Percentiles rank a stretch among this genome's conserved stretches.
phyloP scores from a whole-genome alignment of 23 tunicate species.

The Oikopleura dioica region DNA sequence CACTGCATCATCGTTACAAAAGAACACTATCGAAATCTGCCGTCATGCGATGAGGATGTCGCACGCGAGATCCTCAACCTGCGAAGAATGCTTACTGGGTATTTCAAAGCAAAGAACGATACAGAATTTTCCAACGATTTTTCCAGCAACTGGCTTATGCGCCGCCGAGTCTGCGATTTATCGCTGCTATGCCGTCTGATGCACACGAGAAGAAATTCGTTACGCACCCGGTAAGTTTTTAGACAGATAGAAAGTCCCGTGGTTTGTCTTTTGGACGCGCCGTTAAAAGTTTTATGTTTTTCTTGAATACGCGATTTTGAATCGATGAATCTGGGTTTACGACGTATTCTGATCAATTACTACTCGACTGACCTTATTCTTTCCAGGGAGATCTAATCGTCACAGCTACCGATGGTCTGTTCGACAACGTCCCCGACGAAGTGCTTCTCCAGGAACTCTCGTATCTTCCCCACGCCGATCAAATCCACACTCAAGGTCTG shows the following conservation, averaged over 20 bases:
- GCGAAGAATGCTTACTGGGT: too few relatives aligned
- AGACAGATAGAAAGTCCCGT: too few relatives aligned
- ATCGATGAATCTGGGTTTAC: too few relatives aligned
- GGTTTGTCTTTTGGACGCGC: too few relatives aligned
- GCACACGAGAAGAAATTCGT: neutral
- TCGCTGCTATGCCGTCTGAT: constrained; percentile 12
- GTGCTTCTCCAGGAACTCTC: constrained; percentile 41
- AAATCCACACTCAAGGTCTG: neutral
- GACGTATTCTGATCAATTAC: too few relatives aligned
- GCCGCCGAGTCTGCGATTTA: constrained; percentile 17
- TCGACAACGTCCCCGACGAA: constrained; percentile 78
- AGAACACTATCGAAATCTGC: constrained; percentile 45
- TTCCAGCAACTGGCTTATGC: constrained; percentile 62
- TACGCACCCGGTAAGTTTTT: too few relatives aligned
- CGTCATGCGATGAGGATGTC: constrained; percentile 70
- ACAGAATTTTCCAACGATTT: too few relatives aligned
- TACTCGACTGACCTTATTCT: too few relatives aligned
- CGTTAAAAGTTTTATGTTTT: too few relatives aligned
- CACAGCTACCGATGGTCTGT: constrained; percentile 95
- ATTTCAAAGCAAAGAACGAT: too few relatives aligned
- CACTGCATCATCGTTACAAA: constrained; percentile 69
- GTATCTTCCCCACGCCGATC: constrained; percentile 15
- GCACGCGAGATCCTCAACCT: constrained; percentile 79
- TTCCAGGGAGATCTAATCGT: constrained; percentile 50
- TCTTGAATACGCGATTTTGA: too few relatives aligned